These are phyloP conservation scores for Pollimyrus isidori DNA, from an alignment of 2,113 vertebrate genomes.

Conservation along the genomic window DNA sequence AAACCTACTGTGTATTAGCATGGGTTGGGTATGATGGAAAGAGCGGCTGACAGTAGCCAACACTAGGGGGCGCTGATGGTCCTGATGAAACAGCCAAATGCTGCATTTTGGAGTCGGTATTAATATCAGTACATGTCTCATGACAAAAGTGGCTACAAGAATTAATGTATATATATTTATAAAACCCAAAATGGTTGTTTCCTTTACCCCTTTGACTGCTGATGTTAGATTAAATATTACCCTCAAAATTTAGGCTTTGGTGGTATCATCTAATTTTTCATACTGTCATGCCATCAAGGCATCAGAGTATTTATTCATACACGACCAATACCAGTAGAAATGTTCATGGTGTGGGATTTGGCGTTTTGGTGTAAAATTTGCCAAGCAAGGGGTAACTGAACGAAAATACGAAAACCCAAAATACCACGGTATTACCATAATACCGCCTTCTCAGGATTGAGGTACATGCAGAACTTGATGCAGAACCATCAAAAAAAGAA, in stretches of 20 bases:
- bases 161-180: neutral
- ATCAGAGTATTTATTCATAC: neutral
- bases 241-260: neutral
- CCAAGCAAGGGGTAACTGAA: neutral
- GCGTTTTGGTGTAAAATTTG: neutral
- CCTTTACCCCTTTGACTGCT: neutral
- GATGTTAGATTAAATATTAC: neutral
- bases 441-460: neutral
- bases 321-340: neutral
- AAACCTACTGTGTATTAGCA: neutral
- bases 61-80: conserved; percentile 9
- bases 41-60: neutral
- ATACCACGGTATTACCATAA: neutral
- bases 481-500: neutral
- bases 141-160: neutral
- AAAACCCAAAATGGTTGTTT: neutral
- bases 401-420: neutral
- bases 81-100: neutral
- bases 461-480: neutral
- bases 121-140: neutral
- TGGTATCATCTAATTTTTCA: neutral
- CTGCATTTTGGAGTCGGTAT: neutral
- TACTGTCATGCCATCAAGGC: neutral
- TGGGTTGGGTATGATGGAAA: neutral
- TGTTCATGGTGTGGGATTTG: neutral